Base-by-base conservation (phyloP, 2,113 vertebrate species). In the Pteropus alecto region DNA sequence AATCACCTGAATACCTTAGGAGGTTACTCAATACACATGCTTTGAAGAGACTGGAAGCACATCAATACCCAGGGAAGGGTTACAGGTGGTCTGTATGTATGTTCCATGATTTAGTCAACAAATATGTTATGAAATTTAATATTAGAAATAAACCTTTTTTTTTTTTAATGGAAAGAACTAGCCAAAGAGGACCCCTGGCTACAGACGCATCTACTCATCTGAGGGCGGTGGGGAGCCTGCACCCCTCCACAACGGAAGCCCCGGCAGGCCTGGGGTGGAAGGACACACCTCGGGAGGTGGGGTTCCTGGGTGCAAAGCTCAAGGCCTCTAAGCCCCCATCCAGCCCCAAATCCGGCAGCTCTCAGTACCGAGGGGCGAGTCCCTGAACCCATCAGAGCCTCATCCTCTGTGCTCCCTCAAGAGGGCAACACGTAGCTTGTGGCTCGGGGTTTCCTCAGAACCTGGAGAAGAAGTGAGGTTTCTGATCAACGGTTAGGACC, bases 371-470 rank as follows among this genome's bases (percentile, higher is more conserved):
- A 60, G 43, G 30, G 14, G 46, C 7, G 2, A 24, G 14, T 76
- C n/a, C n/a, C 6, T 22, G 6, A 67, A 15, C 10, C 28, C 5
- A 1, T 56, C 41, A 7, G 91, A 43, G 22, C 16, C 30, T 54
- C 9, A 1, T 16, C 60, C 61, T 35, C n/a, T 7, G 8, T 0
- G 0, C 30, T 58, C 48, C 61, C 48, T 60, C 5, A 6, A 78
- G 38, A 28, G 33, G 19, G 51, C 11, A 3, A 14, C 43, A 10
- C 63, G 73, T 38, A 71, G 28, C 33, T 1, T 48, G 48, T 22
- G 24, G 41, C 43, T 61, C 60, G 18, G 14, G 33, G 77, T 67
- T 71, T 89, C 56, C 78, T 56, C 68, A 0, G 43, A 63, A 33
- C 56, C 58, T 13, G 41, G 51, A 26, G 35, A 54, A 63, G 12